A percentile compares a stretch with the other conserved stretches of the same genome.
Conservation (phyloP, 2,113 vertebrate species). For the Hippoglossus stenolepis region DNA sequence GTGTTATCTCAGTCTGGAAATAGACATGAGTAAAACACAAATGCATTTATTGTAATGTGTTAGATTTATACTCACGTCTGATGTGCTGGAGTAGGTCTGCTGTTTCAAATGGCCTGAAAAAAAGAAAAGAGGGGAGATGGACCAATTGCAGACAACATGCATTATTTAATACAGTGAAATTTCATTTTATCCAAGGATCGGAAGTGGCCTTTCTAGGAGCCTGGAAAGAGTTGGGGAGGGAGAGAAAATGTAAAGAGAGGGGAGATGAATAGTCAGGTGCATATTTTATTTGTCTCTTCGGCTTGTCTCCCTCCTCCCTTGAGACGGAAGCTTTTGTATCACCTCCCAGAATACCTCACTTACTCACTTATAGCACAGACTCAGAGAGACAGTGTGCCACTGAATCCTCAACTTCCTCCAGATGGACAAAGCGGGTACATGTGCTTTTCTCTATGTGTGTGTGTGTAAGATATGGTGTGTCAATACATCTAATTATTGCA, state of each 20-base stretch:
- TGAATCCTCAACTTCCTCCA: constrained; percentile 36
- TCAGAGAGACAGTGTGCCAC: constrained; percentile 19
- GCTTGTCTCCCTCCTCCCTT: constrained; percentile 27
- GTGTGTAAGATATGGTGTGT: background rate
- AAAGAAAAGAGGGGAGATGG: constrained; percentile 1
- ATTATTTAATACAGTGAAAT: constrained; percentile 52
- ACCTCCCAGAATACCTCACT: constrained; percentile 59
- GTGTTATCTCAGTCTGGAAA: constrained; percentile 12
- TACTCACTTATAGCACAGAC: constrained; percentile 44
- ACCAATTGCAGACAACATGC: constrained; percentile 26
- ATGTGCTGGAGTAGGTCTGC: constrained; percentile 27
- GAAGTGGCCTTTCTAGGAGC: constrained; percentile 34
- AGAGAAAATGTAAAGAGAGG: background rate
- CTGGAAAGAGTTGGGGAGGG: constrained; percentile 20
- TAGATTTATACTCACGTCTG: constrained; percentile 41
- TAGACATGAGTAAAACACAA: background rate
- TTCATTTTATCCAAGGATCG: constrained; percentile 32
- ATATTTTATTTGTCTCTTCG: constrained; percentile 47
- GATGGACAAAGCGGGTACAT: constrained; percentile 38
- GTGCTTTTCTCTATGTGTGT: background rate
- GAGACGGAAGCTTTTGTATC: constrained; percentile 61
- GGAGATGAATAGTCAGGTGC: constrained; percentile 43
- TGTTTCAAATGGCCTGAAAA: constrained; percentile 10
- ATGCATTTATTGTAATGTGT: constrained; percentile 12
- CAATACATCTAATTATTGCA: background rate